Conservation (phyloP, 2,888 invertebrate genomes). For the Ornithoptera priamus region DNA sequence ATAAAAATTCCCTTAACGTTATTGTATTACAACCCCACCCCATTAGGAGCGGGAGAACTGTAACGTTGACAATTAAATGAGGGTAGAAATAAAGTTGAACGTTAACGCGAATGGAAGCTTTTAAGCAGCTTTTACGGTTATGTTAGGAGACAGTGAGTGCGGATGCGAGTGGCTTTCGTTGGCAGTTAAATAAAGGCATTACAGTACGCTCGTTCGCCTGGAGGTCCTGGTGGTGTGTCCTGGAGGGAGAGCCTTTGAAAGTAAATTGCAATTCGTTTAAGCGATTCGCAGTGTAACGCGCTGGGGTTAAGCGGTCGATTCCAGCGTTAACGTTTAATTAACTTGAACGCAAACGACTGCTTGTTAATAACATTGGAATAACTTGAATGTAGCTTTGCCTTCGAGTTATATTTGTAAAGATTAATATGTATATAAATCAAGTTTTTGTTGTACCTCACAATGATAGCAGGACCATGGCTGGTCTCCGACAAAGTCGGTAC, state of each 20-base stretch:
- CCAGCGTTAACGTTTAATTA: too few species aligned
- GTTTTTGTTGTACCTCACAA: too few species aligned
- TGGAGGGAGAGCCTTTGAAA: background rate
- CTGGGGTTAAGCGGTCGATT: too few species aligned
- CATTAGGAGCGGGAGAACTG: conserved; percentile 9
- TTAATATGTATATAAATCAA: too few species aligned
- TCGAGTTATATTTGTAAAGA: too few species aligned
- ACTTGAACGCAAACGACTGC: too few species aligned
- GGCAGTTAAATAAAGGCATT: conserved; percentile 16
- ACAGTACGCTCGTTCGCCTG: conserved; percentile 15
- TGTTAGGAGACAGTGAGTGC: conserved; percentile 21
- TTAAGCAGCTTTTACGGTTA: conserved; percentile 24
- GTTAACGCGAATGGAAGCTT: conserved; percentile 18
- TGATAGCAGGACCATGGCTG: too few species aligned
- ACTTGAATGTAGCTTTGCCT: too few species aligned
- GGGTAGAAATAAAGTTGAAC: conserved; percentile 20
- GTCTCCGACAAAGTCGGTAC: too few species aligned
- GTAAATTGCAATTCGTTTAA: conserved; percentile 14
- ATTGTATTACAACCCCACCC: background rate
- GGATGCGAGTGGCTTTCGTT: conserved; percentile 15
- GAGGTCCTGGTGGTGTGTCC: conserved; percentile 9
- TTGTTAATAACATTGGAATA: too few species aligned
- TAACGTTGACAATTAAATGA: conserved; percentile 15
- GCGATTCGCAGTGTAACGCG: background rate
- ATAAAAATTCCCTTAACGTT: background rate